A percentile compares a stretch with the other conserved stretches of the same genome.
Evolutionary conservation across 2,888 invertebrate genomes (phyloP).

Genomic region (Orgyia antiqua): DNA sequence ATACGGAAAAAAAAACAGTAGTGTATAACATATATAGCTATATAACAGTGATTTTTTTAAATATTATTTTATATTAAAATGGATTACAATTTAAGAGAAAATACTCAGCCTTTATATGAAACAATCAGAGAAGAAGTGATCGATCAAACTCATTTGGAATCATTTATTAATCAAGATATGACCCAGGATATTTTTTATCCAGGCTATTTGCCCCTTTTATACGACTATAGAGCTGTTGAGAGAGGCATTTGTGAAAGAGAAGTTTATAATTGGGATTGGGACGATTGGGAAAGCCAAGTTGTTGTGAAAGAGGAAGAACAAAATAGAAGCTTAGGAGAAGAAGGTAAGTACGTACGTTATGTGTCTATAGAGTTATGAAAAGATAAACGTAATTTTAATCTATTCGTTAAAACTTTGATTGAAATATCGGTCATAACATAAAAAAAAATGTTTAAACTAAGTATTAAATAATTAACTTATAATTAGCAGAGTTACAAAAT

Average conservation of each 20-base stretch:
- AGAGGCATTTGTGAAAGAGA: conserved; percentile 20
- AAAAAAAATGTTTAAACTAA: no score
- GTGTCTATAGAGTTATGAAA: no score
- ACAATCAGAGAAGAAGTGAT: conserved; percentile 14
- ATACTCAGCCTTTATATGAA: conserved; percentile 34
- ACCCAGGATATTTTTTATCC: conserved; percentile 18
- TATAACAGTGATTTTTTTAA: no score
- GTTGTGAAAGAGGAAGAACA: conserved; percentile 48
- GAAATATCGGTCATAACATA: no score
- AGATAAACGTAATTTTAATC: no score
- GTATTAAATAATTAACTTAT: no score
- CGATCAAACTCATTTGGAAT: conserved; percentile 13
- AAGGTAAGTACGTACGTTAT: no score
- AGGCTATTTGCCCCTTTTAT: conserved; percentile 47
- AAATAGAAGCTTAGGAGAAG: conserved; percentile 36
- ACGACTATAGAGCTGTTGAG: conserved; percentile 40
- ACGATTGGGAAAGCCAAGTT: conserved; percentile 38
- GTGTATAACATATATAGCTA: no score
- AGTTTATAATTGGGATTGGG: conserved; percentile 32
- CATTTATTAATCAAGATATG: conserved; percentile 24
- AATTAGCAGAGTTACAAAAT: no score
- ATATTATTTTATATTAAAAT: not conserved
- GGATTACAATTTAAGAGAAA: conserved; percentile 44
- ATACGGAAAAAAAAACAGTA: not conserved
- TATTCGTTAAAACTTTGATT: no score